Base-by-base conservation (phyloP, 2,888 invertebrate genomes). In the Leptopilina drosophilae region DNA sequence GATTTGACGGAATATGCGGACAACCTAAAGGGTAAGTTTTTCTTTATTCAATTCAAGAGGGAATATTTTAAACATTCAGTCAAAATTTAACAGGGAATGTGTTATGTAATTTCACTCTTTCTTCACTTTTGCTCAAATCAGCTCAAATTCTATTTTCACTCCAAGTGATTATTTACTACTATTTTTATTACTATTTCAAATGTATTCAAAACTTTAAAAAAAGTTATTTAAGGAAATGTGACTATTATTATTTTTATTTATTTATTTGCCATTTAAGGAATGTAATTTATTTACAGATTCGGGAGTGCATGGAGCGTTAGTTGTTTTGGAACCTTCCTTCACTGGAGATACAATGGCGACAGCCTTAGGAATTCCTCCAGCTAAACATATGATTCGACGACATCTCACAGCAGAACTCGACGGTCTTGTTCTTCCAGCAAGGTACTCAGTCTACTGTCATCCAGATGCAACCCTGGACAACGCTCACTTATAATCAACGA, bases 301-400 rank as follows among this genome's bases (percentile, higher is more conserved):
- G 89, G 98, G 98, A 86, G 97, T 98, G 9, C 98, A 98, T 90
- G 98, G 98, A 81, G 98, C 98, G 12, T 93, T 98, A 83, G 97
- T 98, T 77, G 98, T 98, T 15, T 92, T 98, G 88, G 98, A 98
- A 90, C 97, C 98, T 15, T 97, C 97, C 14, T 98, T 98, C 92
- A 97, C 96, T 79, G 97, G 98, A 49, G 98, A 98, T 92, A 97
- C 98, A 66, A 97, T 98, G 96, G 98, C 98, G 73, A 97, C 97
- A 9, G 97, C 98, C 0, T 93, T 98, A 83, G 98, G 97, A 78
- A 98, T 98, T 87, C 98, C 98, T 65, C 96, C 97, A 15, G 96
- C 97, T 56, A 98, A 98, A 92, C 97, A 97, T 90, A 98, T 98
- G 92, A 97, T 98, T 87, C 94, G 98, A 87, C 94, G 98, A 87